phyloP scores from a whole-genome alignment of 2,113 vertebrate species.

The Plecturocebus donacophilus region DNA sequence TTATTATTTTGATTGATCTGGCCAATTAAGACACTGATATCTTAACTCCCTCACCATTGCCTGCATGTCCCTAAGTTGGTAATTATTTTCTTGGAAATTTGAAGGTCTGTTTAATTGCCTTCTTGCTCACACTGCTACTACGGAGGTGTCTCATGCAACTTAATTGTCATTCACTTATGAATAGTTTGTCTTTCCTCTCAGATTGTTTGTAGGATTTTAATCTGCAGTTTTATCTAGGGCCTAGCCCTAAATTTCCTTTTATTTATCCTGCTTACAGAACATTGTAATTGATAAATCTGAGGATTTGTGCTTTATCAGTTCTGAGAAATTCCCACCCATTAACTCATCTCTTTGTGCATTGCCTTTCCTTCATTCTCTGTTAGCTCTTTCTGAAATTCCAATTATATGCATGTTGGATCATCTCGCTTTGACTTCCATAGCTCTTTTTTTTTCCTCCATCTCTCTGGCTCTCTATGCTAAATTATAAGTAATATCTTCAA shows the following conservation, averaged over 20 bases:
- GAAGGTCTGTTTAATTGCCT: not conserved
- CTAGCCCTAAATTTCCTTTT: not conserved
- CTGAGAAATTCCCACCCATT: not conserved
- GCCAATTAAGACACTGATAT: not conserved
- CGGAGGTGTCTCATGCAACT: not conserved
- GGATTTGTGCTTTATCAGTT: not conserved
- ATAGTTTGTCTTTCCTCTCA: not conserved
- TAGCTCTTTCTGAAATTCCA: constrained; percentile 4
- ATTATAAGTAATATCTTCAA: constrained; percentile 12
- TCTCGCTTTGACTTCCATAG: not conserved
- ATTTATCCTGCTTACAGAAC: constrained; percentile 20
- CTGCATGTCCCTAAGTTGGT: not conserved
- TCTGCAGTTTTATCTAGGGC: not conserved
- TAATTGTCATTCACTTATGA: not conserved
- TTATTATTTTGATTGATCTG: not conserved
- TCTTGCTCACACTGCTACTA: not conserved
- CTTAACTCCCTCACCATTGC: not conserved
- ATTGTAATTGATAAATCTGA: not conserved
- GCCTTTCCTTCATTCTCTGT: not conserved
- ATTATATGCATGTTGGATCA: not conserved
- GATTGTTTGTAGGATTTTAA: not conserved
- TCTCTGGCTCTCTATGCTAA: not conserved
- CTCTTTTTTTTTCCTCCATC: not conserved
- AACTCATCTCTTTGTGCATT: not conserved
- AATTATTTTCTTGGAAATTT: not conserved